phyloP scores from a whole-genome alignment of 2,113 vertebrate species.

The Syrrhaptes paradoxus region DNA sequence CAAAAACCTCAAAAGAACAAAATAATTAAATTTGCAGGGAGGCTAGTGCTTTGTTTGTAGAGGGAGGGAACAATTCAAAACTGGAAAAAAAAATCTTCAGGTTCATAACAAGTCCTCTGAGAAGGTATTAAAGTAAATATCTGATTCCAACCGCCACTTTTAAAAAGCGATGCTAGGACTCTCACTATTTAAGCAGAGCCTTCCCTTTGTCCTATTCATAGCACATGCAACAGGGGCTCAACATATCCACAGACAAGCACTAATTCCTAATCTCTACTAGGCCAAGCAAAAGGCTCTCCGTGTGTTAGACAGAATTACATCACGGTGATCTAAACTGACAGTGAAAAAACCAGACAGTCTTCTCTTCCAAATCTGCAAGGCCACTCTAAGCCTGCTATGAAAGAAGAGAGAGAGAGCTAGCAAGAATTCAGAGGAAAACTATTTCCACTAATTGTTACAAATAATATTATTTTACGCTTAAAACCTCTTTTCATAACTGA shows the following conservation, averaged over 20 bases:
- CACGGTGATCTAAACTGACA: conserved; percentile 54
- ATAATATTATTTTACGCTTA: conserved; percentile 5
- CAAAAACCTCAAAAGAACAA: background rate
- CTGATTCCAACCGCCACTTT: background rate
- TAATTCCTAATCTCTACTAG: conserved; percentile 65
- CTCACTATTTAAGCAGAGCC: background rate
- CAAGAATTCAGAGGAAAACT: background rate
- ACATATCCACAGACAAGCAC: conserved; percentile 28
- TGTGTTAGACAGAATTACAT: conserved; percentile 56
- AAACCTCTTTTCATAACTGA: background rate
- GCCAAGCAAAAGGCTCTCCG: conserved; percentile 57
- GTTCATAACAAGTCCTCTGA: background rate
- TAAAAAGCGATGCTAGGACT: background rate
- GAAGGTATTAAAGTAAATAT: background rate
- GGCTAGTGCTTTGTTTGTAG: background rate
- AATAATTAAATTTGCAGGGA: background rate
- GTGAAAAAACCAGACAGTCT: conserved; percentile 45
- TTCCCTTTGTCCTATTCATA: conserved; percentile 51
- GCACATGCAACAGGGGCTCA: conserved; percentile 36
- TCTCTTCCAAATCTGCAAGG: conserved; percentile 45
- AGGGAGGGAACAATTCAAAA: background rate
- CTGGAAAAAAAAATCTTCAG: background rate
- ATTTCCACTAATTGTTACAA: background rate
- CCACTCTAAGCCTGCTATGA: conserved; percentile 36
- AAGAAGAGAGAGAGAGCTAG: background rate